These are phyloP conservation scores for Abscondita cerata DNA, from an alignment of 2,888 invertebrate genomes.

Conservation along the genomic window DNA sequence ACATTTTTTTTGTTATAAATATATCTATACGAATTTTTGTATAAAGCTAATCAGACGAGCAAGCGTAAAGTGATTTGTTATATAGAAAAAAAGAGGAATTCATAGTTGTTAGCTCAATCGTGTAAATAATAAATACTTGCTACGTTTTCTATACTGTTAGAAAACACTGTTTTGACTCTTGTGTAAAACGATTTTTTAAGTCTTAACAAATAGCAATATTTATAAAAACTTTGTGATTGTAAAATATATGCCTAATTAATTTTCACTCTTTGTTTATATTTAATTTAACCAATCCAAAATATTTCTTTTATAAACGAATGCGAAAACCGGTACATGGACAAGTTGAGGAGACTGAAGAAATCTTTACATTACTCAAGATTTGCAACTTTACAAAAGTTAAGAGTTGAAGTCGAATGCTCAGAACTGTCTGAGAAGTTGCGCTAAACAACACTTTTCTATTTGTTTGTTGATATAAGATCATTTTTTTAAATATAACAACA, in stretches of 20 bases:
- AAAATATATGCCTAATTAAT: constrained; percentile 49
- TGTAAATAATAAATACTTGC: constrained; percentile 57
- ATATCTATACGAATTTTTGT: constrained; percentile 13
- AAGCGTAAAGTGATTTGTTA: constrained; percentile 33
- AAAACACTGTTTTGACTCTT: constrained; percentile 57
- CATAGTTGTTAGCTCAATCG: constrained; percentile 53
- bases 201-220: constrained; percentile 60
- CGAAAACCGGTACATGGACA: too few relatives aligned
- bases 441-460: too few relatives aligned
- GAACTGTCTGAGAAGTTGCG: too few relatives aligned
- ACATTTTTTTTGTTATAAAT: constrained; percentile 17
- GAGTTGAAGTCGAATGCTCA: too few relatives aligned
- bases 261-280: constrained; percentile 14
- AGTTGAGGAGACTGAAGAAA: too few relatives aligned
- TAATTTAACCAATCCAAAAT: too few relatives aligned
- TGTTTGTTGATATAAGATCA: too few relatives aligned
- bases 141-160: constrained; percentile 57
- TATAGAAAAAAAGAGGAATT: constrained; percentile 22
- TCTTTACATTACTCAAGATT: too few relatives aligned
- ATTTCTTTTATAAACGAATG: too few relatives aligned
- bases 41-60: constrained; percentile 22
- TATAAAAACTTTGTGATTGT: constrained; percentile 60
- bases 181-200: constrained; percentile 58
- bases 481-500: too few relatives aligned
- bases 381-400: too few relatives aligned